Evolutionary conservation across 2,888 invertebrate species (phyloP).

Genomic region (Dolichomitus sp.): DNA sequence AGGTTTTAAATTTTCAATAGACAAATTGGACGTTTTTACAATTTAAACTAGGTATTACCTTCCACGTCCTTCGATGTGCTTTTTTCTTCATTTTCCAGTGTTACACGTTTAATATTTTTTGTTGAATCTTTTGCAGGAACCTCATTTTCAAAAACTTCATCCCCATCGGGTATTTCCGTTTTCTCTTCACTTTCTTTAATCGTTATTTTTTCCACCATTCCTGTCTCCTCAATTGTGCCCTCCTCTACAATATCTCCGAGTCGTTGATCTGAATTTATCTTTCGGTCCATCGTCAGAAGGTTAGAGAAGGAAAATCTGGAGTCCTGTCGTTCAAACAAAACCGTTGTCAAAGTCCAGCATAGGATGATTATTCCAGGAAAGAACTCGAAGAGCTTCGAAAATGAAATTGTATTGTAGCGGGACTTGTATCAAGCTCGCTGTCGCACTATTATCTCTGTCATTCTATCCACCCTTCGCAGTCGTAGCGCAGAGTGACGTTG

Average conservation of each 20-base stretch:
- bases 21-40: neutral
- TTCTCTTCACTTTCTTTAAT: slow-evolving; percentile 71
- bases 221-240: slow-evolving; percentile 88
- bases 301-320: slow-evolving; percentile 30
- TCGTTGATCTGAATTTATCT: slow-evolving; percentile 78
- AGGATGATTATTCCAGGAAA: slow-evolving; percentile 44
- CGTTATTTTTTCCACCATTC: slow-evolving; percentile 84
- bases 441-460: slow-evolving; percentile 57
- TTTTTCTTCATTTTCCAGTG: slow-evolving; percentile 21
- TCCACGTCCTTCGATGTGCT: no score
- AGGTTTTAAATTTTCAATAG: no score
- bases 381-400: slow-evolving; percentile 58
- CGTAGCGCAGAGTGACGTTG: slow-evolving; percentile 58
- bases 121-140: slow-evolving; percentile 8
- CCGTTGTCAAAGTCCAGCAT: slow-evolving; percentile 59
- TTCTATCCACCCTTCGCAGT: slow-evolving; percentile 57
- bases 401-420: slow-evolving; percentile 53
- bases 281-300: slow-evolving; percentile 46
- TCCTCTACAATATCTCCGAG: slow-evolving; percentile 87
- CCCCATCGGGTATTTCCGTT: slow-evolving; percentile 16
- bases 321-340: slow-evolving; percentile 48
- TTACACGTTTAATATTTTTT: neutral
- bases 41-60: neutral
- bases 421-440: slow-evolving; percentile 39
- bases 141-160: slow-evolving; percentile 39